These are phyloP conservation scores for Paralichthys olivaceus DNA, from an alignment of 2,113 vertebrate species.

Conservation along the genomic window DNA sequence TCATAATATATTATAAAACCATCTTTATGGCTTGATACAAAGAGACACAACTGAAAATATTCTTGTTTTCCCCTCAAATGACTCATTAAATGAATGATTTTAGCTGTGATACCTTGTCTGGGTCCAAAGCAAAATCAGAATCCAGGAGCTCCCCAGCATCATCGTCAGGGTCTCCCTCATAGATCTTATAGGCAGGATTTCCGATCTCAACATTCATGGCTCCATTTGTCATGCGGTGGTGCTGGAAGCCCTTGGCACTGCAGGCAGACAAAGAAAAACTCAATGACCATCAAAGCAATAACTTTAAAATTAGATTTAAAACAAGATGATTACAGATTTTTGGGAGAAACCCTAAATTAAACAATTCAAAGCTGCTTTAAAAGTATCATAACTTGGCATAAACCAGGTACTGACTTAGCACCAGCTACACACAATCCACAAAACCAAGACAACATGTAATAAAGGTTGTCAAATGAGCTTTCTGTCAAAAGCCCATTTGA, in stretches of 20 bases:
- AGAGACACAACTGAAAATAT: no score
- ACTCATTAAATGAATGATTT: neutral
- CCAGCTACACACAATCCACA: slow-evolving; percentile 60
- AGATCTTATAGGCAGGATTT: slow-evolving; percentile 98
- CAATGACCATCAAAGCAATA: neutral
- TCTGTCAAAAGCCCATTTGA: slow-evolving; percentile 70
- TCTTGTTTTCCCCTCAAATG: neutral
- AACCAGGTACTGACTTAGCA: slow-evolving; percentile 44
- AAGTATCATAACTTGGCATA: slow-evolving; percentile 29
- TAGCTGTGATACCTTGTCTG: slow-evolving; percentile 87
- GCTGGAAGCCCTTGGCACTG: slow-evolving; percentile 97
- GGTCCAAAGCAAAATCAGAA: slow-evolving; percentile 93
- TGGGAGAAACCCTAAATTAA: slow-evolving; percentile 27
- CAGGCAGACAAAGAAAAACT: slow-evolving; percentile 36
- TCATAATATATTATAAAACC: no score
- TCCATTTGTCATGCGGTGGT: slow-evolving; percentile 96
- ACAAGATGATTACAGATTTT: neutral
- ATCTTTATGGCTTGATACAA: no score
- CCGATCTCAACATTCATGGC: slow-evolving; percentile 98
- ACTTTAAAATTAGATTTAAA: neutral
- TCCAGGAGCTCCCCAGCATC: slow-evolving; percentile 95
- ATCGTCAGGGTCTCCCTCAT: slow-evolving; percentile 94
- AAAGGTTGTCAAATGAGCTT: slow-evolving; percentile 69
- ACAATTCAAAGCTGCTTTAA: slow-evolving; percentile 44
- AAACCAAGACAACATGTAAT: slow-evolving; percentile 50